Evolutionary conservation across 2,113 vertebrate genomes (phyloP).

Genomic region (Alligator mississippiensis): DNA sequence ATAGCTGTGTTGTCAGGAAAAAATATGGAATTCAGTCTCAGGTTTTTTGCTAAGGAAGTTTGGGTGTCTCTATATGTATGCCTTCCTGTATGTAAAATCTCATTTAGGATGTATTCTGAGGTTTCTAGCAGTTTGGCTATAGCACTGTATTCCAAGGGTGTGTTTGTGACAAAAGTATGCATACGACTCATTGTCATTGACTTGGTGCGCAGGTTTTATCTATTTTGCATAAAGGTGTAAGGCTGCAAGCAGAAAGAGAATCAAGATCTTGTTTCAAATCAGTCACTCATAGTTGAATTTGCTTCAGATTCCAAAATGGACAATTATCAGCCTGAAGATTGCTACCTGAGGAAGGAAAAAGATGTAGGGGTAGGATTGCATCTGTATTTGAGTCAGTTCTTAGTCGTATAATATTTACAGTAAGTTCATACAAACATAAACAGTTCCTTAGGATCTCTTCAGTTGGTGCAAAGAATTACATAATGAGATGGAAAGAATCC

Average conservation of each 20-base stretch:
- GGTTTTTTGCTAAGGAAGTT: background rate
- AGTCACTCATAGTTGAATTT: background rate
- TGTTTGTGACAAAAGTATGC: background rate
- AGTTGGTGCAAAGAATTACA: background rate
- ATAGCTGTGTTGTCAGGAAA: background rate
- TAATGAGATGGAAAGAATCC: background rate
- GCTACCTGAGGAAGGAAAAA: background rate
- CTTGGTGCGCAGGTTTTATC: background rate
- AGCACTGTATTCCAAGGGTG: background rate
- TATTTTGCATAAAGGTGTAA: background rate
- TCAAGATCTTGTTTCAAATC: background rate
- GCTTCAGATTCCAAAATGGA: background rate
- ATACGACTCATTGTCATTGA: background rate
- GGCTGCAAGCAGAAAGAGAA: background rate
- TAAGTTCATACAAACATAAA: background rate
- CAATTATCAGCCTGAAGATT: background rate
- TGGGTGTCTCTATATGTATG: background rate
- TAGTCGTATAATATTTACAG: background rate
- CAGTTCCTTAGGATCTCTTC: background rate
- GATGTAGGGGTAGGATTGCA: background rate
- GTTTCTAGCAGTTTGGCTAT: background rate
- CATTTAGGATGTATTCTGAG: background rate
- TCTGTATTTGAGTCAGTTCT: background rate
- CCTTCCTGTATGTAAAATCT: accelerated
- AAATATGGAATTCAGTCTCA: background rate